phyloP scores from a whole-genome alignment of 2,797 vertebrate genomes.

The Liparis tanakae region DNA sequence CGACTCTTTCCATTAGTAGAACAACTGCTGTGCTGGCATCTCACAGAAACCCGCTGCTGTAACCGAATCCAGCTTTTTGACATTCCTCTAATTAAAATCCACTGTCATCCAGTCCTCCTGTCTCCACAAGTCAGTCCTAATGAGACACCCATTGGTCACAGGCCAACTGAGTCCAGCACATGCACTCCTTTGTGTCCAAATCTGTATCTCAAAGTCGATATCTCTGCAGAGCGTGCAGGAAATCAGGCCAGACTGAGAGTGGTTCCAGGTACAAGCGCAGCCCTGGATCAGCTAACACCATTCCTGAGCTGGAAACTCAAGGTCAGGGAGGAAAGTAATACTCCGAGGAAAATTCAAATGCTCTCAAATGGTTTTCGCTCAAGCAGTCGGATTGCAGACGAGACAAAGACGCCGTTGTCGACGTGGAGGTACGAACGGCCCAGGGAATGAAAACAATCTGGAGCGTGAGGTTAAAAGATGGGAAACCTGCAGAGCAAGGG shows the following conservation, averaged over 20 bases:
- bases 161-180: conserved; percentile 35
- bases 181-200: conserved; percentile 37
- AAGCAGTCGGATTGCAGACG: conserved; percentile 45
- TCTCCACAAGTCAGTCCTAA: conserved; percentile 30
- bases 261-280: conserved; percentile 61
- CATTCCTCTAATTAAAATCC: conserved; percentile 64
- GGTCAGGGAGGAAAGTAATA: conserved; percentile 70
- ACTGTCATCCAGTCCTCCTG: conserved; percentile 38
- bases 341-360: conserved; percentile 62
- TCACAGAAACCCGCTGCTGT: conserved; percentile 28
- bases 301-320: conserved; percentile 67
- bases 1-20: conserved; percentile 16
- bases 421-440: conserved; percentile 31
- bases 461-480: conserved; percentile 56
- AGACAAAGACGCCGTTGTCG: conserved; percentile 68
- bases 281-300: conserved; percentile 65
- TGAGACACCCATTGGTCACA: conserved; percentile 36
- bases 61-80: conserved; percentile 46
- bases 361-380: conserved; percentile 60
- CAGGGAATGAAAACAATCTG: conserved; percentile 15
- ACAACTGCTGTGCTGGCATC: conserved; percentile 37
- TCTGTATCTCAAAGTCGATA: conserved; percentile 44
- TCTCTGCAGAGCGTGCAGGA: conserved; percentile 53
- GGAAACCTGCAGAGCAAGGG: conserved; percentile 48
- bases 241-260: conserved; percentile 56